Base-by-base conservation (phyloP, 2,888 invertebrate species). In the Acrobasis suavella region DNA sequence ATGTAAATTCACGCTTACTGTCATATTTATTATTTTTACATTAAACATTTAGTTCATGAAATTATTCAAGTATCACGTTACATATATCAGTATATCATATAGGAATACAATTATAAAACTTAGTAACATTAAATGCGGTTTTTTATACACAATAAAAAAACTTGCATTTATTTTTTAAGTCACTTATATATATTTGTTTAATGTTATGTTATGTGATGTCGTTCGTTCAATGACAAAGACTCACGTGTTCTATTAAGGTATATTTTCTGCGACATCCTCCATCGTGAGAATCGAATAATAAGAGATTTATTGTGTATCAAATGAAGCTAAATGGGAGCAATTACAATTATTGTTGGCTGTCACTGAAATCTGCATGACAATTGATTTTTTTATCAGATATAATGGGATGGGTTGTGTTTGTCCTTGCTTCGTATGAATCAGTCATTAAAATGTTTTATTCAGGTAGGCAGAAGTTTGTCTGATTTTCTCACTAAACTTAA, bases 221-320 rank as follows among this genome's bases (percentile, higher is more conserved):
- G 14, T 46, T 42, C 3, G 2, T 12, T 14, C 6, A 12, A 46
- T 46, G 46, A 2, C n/a, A 46, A 46, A 5, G 14, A 2, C 6
- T 46, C 46, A 46, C 46, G 46, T 46, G 46, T 58, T 58, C 9
- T 22, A 9, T 46, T 46, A 54, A n/a, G 32, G 14, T 7, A 37
- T 22, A 38, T 12, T 15, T 54, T 54, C 37, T 54, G 10, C 14
- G 6, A 9, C 52, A 52, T 9, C 49, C 16, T 56, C 32, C 37
- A 50, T 62, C 62, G 62, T 62, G 62, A 38, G 62, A 62, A 50
- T 39, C 62, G 22, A 22, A 56, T 62, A 55, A 55, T n/a, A 46
- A 46, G n/a, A 56, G 56, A 46, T 54, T 37, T 16, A 46, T 49
- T 56, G 55, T 55, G 61, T 42, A 50, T 56, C 62, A 46, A 46